These are phyloP conservation scores for Lasioglossum marginatum DNA, from an alignment of 2,888 invertebrate genomes.

Conservation along the genomic window DNA sequence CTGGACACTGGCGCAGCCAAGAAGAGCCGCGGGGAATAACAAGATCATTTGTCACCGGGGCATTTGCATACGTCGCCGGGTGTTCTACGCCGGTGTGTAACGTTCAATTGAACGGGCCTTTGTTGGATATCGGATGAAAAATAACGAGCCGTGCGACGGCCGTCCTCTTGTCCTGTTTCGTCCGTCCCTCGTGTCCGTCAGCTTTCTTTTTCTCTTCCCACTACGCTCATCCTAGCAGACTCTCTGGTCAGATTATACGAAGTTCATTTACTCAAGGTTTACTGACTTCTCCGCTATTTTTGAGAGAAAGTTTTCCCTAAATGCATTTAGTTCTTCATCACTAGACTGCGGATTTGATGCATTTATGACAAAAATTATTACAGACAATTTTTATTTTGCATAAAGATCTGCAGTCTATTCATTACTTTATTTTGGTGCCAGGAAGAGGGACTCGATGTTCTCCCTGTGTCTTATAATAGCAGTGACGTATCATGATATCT, in stretches of 20 bases:
- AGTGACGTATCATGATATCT: too few relatives aligned
- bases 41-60: constrained; percentile 82
- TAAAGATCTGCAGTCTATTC: too few relatives aligned
- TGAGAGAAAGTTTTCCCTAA: background rate
- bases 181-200: background rate
- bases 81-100: constrained; percentile 75
- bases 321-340: too few relatives aligned
- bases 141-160: constrained; percentile 73
- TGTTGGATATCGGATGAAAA: constrained; percentile 81
- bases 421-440: too few relatives aligned
- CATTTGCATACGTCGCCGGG: constrained; percentile 81
- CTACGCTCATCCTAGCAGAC: background rate
- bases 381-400: background rate
- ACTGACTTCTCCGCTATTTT: background rate
- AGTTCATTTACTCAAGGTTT: background rate
- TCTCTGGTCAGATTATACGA: background rate
- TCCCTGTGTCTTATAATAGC: too few relatives aligned
- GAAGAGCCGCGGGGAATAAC: constrained; percentile 79
- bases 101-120: constrained; percentile 80
- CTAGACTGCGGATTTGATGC: background rate
- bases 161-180: constrained; percentile 58
- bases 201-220: background rate
- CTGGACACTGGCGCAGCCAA: constrained; percentile 56
- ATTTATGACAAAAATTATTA: background rate
- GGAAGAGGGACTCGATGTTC: too few relatives aligned